Evolutionary conservation across 2,113 vertebrate genomes (phyloP).

Genomic region (Lathamus discolor): DNA sequence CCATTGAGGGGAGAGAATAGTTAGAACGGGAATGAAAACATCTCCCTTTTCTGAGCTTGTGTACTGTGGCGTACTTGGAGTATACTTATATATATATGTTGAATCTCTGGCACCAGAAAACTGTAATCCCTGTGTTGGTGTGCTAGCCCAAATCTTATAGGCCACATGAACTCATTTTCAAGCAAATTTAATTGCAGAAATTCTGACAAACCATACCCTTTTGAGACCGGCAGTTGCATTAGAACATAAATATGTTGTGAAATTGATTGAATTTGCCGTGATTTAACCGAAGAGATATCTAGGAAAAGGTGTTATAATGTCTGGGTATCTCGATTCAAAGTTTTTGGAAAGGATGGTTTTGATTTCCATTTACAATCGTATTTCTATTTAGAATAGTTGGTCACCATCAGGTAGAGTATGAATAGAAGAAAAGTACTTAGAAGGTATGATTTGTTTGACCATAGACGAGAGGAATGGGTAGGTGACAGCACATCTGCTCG

Average conservation of each 20-base stretch:
- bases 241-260: neutral
- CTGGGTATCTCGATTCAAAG: neutral
- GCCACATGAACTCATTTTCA: neutral
- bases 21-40: neutral
- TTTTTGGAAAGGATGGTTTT: neutral
- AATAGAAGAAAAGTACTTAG: neutral
- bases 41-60: neutral
- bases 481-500: neutral
- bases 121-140: neutral
- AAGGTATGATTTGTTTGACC: neutral
- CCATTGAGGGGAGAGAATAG: neutral
- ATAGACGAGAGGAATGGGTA: neutral
- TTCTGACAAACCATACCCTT: neutral
- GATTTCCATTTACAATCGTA: neutral
- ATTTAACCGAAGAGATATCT: neutral
- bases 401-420: neutral
- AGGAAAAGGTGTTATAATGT: neutral
- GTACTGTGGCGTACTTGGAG: neutral
- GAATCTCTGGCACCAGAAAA: neutral
- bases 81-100: neutral
- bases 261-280: neutral
- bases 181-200: neutral
- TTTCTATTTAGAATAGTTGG: neutral
- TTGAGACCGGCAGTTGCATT: neutral
- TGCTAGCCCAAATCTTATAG: neutral